Percentiles rank a stretch among this genome's conserved stretches.
phyloP scores from a whole-genome alignment of 92 coral and sea anemone genomes.

The Paragorgia papillata region DNA sequence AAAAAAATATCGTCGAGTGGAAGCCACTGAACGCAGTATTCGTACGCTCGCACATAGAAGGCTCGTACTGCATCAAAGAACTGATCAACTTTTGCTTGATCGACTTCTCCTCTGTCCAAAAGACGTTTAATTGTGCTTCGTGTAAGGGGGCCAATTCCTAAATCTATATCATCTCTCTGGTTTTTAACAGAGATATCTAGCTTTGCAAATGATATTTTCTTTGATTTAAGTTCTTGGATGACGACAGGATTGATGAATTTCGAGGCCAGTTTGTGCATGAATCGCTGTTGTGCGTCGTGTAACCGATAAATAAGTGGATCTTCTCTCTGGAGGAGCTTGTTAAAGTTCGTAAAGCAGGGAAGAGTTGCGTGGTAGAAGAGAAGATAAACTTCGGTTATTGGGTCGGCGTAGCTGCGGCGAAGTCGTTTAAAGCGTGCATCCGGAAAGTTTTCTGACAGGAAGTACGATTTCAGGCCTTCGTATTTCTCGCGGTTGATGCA shows the following conservation, averaged over 20 bases:
- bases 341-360: constrained; percentile 49
- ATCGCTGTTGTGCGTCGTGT: constrained; percentile 44
- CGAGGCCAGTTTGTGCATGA: constrained; percentile 50
- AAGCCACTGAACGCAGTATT: constrained; percentile 66
- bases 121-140: constrained; percentile 6
- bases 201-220: constrained; percentile 40
- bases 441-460: constrained; percentile 56
- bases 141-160: constrained; percentile 55
- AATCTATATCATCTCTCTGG: constrained; percentile 55
- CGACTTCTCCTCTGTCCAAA: constrained; percentile 54
- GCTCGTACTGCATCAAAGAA: constrained; percentile 56
- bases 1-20: constrained; percentile 61
- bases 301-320: constrained; percentile 57
- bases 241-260: constrained; percentile 42
- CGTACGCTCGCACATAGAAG: constrained; percentile 51
- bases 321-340: constrained; percentile 56
- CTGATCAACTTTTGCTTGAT: constrained; percentile 42
- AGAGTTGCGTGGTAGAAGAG: constrained; percentile 50
- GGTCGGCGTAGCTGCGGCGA: constrained; percentile 47
- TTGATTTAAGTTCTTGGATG: constrained; percentile 41
- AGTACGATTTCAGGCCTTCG: constrained; percentile 62
- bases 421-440: constrained; percentile 58
- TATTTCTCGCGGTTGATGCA: constrained; percentile 58
- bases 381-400: constrained; percentile 61
- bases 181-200: constrained; percentile 56